Evolutionary conservation across 2,888 invertebrate species (phyloP), one percentile per base, ranked within the genome.

Genomic region (Sisyra terminalis): DNA sequence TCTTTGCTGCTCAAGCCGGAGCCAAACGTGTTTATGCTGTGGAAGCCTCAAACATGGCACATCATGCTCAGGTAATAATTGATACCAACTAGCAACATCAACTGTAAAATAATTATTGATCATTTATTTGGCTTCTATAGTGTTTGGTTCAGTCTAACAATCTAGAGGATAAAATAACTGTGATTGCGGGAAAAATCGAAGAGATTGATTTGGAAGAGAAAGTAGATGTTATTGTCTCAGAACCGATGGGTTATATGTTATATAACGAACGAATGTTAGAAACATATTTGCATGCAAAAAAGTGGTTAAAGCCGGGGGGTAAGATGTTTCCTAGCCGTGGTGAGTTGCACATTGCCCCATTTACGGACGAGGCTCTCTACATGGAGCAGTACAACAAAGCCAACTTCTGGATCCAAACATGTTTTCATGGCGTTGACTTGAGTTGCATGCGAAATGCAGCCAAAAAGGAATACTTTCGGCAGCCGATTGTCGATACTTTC

Each of bases 161-260:
- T 58, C 70, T 94, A 41, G 75, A 79, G 46, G 87, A 86, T 54
- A 81, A 82, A 55, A 88, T 98, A 48, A 71, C 81, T 48, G 94
- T 98, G 3, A 80, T 98, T 52, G 85, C 96, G 8, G 97, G 96
- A 2, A 98, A 98, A 71, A 92, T 98, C 47, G 98, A 98, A 63
- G 98, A 98, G 67, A 88, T 98, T 36, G 86, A 87, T 51, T 66
- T 98, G 48, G 93, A 96, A 2, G 96, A 97, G 61, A 75, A 73
- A 54, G 96, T 98, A 14, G 97, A 98, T 65, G 80, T 94, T 35
- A 96, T 98, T 53, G 89, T 98, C 51, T 96, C 94, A 2, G 98
- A 98, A 65, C 97, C 97, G 0, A 98, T 98, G 97, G 97, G 97
- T n/a, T 98, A 98, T 61, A 97, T 98, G 97, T 67, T 98, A 44